Conservation (phyloP, 2,113 vertebrate species). For the Siphamia tubifer region DNA sequence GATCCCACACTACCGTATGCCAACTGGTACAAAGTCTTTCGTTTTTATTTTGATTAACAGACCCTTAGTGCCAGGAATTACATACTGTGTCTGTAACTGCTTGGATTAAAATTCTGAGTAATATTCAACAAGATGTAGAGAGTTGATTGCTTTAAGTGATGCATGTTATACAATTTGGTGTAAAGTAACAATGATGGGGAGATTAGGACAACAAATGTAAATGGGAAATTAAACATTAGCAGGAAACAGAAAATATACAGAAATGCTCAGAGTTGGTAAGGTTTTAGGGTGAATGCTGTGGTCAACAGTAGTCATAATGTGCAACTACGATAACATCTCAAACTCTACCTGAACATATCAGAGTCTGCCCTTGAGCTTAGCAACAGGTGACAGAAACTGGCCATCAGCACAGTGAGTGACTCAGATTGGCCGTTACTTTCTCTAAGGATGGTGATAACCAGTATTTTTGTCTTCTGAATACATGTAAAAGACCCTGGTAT, state of each 20-base stretch:
- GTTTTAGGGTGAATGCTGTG: background rate
- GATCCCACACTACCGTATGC: too few species aligned
- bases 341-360: slow-evolving; percentile 26
- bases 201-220: background rate
- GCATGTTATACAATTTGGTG: too few species aligned
- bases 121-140: too few species aligned
- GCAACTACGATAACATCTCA: background rate
- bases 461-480: slow-evolving; percentile 8
- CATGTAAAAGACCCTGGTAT: slow-evolving; percentile 1
- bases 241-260: background rate
- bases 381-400: slow-evolving; percentile 71
- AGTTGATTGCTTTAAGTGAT: too few species aligned
- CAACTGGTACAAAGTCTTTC: too few species aligned
- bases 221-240: background rate
- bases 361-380: slow-evolving; percentile 68
- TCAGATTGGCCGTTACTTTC: slow-evolving; percentile 56
- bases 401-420: slow-evolving; percentile 34
- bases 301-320: slow-evolving; percentile 15
- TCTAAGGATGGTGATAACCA: background rate
- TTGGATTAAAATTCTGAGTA: too few species aligned
- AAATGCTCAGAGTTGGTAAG: background rate
- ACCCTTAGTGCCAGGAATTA: too few species aligned
- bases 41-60: too few species aligned
- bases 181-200: background rate
- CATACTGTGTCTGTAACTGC: too few species aligned